These are phyloP conservation scores for Hydraecia micacea DNA, from an alignment of 2,888 invertebrate species.

Conservation along the genomic window DNA sequence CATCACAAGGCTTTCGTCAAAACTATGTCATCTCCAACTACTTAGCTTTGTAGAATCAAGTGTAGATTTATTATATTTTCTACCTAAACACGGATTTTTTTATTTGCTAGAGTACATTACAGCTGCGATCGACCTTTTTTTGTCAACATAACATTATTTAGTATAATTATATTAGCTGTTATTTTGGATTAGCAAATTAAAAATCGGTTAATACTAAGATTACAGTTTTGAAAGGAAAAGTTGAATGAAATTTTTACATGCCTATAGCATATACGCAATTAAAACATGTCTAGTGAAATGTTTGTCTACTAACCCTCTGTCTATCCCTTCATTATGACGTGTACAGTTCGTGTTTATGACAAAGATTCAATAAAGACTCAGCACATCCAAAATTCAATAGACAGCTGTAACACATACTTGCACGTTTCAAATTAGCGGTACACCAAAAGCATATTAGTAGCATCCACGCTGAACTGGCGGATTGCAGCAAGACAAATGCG, in stretches of 20 bases:
- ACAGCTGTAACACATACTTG: not conserved
- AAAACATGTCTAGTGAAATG: not conserved
- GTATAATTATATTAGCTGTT: too few species aligned
- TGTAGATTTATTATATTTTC: not conserved
- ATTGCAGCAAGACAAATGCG: constrained; percentile 67
- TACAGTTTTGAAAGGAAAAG: not conserved
- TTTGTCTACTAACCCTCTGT: not conserved
- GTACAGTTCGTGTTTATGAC: not conserved
- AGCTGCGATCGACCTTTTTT: too few species aligned
- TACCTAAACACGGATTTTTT: too few species aligned
- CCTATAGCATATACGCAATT: not conserved
- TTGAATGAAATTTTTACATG: not conserved
- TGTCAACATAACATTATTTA: too few species aligned
- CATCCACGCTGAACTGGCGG: constrained; percentile 53
- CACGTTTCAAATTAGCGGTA: constrained; percentile 15
- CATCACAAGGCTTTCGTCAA: not conserved
- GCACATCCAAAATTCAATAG: constrained; percentile 3
- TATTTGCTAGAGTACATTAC: too few species aligned
- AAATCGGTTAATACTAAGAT: not conserved
- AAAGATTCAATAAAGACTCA: not conserved
- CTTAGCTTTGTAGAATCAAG: not conserved
- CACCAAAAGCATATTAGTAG: constrained; percentile 53
- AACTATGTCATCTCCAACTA: too few species aligned
- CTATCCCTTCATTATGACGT: too few species aligned
- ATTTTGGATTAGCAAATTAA: too few species aligned